Conservation (phyloP, 1,140 invertebrate species). For the Diachasma alloeum region DNA sequence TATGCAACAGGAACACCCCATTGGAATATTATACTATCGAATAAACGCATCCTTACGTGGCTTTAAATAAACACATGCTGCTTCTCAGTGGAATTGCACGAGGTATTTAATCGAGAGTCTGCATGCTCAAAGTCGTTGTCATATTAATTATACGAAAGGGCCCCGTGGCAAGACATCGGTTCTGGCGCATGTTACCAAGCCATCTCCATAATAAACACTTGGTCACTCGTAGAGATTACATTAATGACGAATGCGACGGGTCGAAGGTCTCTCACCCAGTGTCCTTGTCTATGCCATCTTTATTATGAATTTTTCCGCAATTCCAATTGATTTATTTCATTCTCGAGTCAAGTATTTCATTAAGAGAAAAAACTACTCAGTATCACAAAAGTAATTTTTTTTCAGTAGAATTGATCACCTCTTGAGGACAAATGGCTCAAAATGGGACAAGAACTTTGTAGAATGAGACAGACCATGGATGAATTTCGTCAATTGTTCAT, state of each 20-base stretch:
- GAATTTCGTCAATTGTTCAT: too few species aligned
- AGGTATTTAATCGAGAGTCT: conserved; percentile 20
- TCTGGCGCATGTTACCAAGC: conserved; percentile 15
- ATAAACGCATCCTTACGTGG: not conserved
- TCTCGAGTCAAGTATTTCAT: too few species aligned
- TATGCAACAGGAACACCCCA: conserved; percentile 1
- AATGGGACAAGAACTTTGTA: too few species aligned
- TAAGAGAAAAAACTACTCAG: too few species aligned
- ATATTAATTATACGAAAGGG: conserved; percentile 25
- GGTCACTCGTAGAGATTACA: conserved; percentile 14
- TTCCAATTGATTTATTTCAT: not conserved
- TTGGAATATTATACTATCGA: conserved; percentile 10
- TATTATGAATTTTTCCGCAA: too few species aligned
- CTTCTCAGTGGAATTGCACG: not conserved
- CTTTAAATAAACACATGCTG: conserved; percentile 11
- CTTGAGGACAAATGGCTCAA: too few species aligned
- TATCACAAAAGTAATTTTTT: too few species aligned
- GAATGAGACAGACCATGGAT: too few species aligned
- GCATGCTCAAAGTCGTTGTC: conserved; percentile 7
- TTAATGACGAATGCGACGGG: conserved; percentile 9
- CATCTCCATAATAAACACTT: conserved; percentile 3
- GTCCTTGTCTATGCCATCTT: not conserved
- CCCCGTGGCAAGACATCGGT: conserved; percentile 23
- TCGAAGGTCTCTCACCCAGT: not conserved
- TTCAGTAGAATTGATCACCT: too few species aligned